Percentiles rank a stretch among this genome's conserved stretches.
Evolutionary conservation across 2,888 invertebrate genomes (phyloP).

Genomic region (Nemurella pictetii): DNA sequence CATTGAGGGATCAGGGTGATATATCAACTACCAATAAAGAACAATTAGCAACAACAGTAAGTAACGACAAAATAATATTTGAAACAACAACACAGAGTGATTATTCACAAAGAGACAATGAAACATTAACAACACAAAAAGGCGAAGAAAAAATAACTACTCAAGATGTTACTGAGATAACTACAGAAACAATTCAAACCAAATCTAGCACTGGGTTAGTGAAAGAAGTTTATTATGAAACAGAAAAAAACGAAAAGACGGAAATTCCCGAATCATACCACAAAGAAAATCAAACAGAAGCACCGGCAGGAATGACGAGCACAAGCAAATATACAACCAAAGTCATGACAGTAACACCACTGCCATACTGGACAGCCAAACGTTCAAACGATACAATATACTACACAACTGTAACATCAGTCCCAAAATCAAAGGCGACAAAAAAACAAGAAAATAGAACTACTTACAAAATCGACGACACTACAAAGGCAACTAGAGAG

Average conservation of each 20-base stretch:
- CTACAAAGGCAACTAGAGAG: slow-evolving; percentile 34
- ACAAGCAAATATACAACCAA: neutral
- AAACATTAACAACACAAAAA: neutral
- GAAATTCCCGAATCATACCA: neutral
- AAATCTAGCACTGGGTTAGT: neutral
- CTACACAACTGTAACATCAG: slow-evolving; percentile 8
- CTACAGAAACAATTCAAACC: no score
- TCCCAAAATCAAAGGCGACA: neutral
- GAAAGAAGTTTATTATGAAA: neutral
- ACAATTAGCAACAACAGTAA: no score
- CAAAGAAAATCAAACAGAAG: neutral
- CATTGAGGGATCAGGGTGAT: neutral
- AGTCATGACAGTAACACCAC: neutral
- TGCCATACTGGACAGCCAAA: slow-evolving; percentile 5
- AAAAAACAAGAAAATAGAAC: neutral
- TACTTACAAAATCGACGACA: slow-evolving; percentile 1
- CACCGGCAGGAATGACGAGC: no score
- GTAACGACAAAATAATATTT: no score
- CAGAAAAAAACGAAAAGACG: neutral
- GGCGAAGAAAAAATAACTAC: no score
- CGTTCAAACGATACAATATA: neutral
- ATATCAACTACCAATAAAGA: neutral
- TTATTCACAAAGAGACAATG: neutral
- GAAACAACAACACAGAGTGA: neutral
- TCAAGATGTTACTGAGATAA: no score